Conservation (phyloP, 37 sponge, comb jelly and placozoan species). For the Tethya wilhelma region DNA sequence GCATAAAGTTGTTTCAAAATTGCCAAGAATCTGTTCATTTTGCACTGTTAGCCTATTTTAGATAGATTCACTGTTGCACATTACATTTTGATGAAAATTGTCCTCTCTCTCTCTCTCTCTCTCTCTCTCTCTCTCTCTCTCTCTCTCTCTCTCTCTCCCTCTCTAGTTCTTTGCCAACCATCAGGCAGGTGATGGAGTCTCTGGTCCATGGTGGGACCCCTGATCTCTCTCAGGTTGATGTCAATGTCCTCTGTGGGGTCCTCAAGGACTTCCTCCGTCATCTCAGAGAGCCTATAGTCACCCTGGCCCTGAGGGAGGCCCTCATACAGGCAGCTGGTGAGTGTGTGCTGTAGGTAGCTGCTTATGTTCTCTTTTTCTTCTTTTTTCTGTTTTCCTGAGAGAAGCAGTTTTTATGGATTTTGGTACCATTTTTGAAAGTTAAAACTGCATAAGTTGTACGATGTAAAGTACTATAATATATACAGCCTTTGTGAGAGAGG, state of each 20-base stretch:
- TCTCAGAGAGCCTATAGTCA: constrained; percentile 88
- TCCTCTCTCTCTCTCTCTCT: not conserved
- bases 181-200: constrained; percentile 87
- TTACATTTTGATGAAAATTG: not conserved
- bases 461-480: no score
- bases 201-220: constrained; percentile 76
- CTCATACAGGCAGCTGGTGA: constrained; percentile 81
- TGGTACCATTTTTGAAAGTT: no score
- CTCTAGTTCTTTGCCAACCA: constrained; percentile 67
- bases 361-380: no score
- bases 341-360: not conserved
- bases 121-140: no score
- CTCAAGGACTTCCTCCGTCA: constrained; percentile 85
- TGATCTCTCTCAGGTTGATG: constrained; percentile 76
- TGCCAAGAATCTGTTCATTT: not conserved
- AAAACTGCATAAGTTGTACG: no score
- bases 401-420: no score
- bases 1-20: not conserved
- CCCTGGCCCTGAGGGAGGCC: constrained; percentile 62
- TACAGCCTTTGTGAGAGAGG: no score
- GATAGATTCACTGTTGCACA: not conserved
- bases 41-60: not conserved
- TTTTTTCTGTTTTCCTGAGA: no score
- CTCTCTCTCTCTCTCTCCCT: no score
- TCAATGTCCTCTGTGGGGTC: constrained; percentile 89